Conservation (phyloP, 2,888 invertebrate species). For the Eulithis testata region DNA sequence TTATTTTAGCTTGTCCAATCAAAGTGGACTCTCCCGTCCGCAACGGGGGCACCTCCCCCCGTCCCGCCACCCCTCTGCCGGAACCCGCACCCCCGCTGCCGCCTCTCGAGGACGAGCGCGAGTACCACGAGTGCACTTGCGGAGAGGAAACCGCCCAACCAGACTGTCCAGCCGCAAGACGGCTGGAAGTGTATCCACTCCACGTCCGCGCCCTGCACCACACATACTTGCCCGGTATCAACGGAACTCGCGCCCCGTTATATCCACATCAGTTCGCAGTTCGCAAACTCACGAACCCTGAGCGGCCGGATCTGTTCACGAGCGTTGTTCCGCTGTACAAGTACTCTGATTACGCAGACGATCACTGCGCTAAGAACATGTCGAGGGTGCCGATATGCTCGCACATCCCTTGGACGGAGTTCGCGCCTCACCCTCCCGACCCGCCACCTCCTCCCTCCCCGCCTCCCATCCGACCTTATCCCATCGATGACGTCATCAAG, state of each 20-base stretch:
- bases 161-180: constrained; percentile 66
- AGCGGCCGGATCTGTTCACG: constrained; percentile 66
- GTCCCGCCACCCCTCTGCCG: constrained; percentile 36
- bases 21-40: constrained; percentile 71
- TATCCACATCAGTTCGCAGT: constrained; percentile 72
- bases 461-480: constrained; percentile 66
- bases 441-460: constrained; percentile 68
- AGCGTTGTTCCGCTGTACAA: constrained; percentile 76
- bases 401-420: constrained; percentile 68
- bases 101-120: constrained; percentile 67
- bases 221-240: constrained; percentile 83
- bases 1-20: constrained; percentile 51
- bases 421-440: constrained; percentile 70
- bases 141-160: constrained; percentile 54
- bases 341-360: constrained; percentile 80
- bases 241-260: constrained; percentile 83
- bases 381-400: constrained; percentile 64
- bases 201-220: constrained; percentile 84
- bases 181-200: constrained; percentile 69
- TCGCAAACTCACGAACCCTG: constrained; percentile 58
- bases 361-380: constrained; percentile 75
- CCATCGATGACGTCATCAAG: constrained; percentile 46
- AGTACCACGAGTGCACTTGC: constrained; percentile 64
- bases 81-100: constrained; percentile 43
- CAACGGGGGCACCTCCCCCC: constrained; percentile 58